phyloP scores from a whole-genome alignment of 2,797 vertebrate species.

The Bradypodion ventrale region DNA sequence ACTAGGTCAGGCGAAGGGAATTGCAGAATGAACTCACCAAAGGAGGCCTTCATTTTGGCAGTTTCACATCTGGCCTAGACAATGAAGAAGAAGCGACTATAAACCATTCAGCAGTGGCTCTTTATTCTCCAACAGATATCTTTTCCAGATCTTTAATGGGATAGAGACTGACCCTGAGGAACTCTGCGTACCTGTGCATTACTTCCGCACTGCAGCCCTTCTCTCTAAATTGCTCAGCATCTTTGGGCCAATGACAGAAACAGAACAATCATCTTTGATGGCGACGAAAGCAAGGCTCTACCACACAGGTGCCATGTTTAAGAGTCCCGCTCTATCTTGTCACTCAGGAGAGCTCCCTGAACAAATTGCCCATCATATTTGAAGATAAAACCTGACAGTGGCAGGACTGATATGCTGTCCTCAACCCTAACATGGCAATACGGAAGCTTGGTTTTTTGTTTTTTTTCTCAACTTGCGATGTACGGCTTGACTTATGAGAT shows the following conservation, averaged over 20 bases:
- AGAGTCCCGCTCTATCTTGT: constrained; percentile 74
- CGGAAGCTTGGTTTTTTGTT: constrained; percentile 53
- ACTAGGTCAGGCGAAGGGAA: too few relatives aligned
- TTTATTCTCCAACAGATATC: background rate
- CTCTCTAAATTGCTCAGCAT: constrained; percentile 58
- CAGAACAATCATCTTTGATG: constrained; percentile 64
- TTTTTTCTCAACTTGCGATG: constrained; percentile 58
- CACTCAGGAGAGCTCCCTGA: constrained; percentile 67
- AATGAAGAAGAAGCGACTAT: too few relatives aligned
- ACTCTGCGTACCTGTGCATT: background rate
- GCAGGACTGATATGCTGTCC: constrained; percentile 63
- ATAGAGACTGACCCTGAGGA: background rate
- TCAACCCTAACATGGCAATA: constrained; percentile 60
- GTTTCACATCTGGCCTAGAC: too few relatives aligned
- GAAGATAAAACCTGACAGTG: constrained; percentile 69
- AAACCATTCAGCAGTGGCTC: too few relatives aligned
- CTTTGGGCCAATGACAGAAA: constrained; percentile 57
- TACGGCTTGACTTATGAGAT: constrained; percentile 66
- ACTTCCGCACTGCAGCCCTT: constrained; percentile 11
- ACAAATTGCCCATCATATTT: constrained; percentile 70
- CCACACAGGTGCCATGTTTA: constrained; percentile 74
- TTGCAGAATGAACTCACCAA: too few relatives aligned
- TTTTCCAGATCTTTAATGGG: background rate
- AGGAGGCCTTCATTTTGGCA: too few relatives aligned
- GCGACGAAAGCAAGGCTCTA: constrained; percentile 60